phyloP scores from a whole-genome alignment of 1,140 invertebrate genomes.

The Calliopsis andreniformis region DNA sequence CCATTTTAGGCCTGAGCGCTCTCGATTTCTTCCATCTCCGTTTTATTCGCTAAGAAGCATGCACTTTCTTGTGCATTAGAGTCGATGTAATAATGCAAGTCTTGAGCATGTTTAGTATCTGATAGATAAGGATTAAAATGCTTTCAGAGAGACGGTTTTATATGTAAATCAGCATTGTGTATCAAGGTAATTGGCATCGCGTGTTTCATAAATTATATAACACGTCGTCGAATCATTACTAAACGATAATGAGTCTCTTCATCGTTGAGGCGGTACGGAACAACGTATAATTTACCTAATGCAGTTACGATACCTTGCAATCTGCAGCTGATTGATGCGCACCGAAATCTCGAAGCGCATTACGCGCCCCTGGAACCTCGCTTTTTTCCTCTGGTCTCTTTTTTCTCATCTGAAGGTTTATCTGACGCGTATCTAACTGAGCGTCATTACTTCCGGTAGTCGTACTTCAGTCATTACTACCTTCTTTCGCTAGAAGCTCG shows the following conservation, averaged over 20 bases:
- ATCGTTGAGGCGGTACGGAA: slow-evolving; percentile 26
- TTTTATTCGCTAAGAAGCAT: too few relatives aligned
- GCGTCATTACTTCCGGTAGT: neutral
- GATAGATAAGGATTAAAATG: neutral
- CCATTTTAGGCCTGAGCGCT: too few relatives aligned
- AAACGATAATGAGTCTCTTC: slow-evolving; percentile 45
- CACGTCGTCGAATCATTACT: slow-evolving; percentile 40
- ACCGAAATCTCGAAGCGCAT: slow-evolving; percentile 3
- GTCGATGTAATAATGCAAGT: neutral
- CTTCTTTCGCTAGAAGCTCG: too few relatives aligned
- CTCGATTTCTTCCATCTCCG: too few relatives aligned
- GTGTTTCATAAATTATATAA: slow-evolving; percentile 42
- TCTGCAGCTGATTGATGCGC: slow-evolving; percentile 28
- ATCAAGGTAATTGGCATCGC: slow-evolving; percentile 33
- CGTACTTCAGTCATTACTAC: too few relatives aligned
- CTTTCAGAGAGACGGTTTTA: neutral
- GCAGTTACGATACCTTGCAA: slow-evolving; percentile 28
- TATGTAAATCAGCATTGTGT: slow-evolving; percentile 10
- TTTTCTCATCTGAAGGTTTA: neutral
- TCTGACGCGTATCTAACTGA: slow-evolving; percentile 2
- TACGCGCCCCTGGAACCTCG: neutral
- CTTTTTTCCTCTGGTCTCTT: neutral
- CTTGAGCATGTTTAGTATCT: neutral
- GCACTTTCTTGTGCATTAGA: too few relatives aligned
- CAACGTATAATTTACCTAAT: slow-evolving; percentile 53